Percentiles rank a stretch among this genome's conserved stretches.
phyloP scores from a whole-genome alignment of 2,888 invertebrate species.

The Trachelus troglodyta region DNA sequence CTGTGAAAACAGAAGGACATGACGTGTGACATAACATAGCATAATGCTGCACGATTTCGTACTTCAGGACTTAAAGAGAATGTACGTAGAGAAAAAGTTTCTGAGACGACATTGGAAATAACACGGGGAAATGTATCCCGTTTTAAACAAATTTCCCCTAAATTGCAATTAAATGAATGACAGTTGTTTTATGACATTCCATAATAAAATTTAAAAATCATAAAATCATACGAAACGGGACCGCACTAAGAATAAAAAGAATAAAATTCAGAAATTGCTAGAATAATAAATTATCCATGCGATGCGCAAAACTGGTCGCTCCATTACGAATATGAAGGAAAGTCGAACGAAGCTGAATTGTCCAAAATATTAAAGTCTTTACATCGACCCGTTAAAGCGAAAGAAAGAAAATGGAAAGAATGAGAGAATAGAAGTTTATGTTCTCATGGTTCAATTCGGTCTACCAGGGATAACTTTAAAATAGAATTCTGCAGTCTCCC shows the following conservation, averaged over 20 bases:
- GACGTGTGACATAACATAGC: neutral
- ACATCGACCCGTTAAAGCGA: neutral
- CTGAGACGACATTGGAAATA: no score
- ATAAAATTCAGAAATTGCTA: no score
- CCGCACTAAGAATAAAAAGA: no score
- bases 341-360: neutral
- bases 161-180: neutral
- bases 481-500: conserved; percentile 29
- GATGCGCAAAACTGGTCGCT: no score
- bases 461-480: conserved; percentile 29
- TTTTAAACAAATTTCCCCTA: neutral
- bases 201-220: no score
- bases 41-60: neutral
- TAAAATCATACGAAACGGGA: no score
- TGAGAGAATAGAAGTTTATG: neutral
- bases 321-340: no score
- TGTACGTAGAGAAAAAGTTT: neutral
- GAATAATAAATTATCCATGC: no score
- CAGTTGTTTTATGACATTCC: no score
- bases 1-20: neutral
- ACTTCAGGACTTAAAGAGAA: neutral
- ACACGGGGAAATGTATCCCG: no score
- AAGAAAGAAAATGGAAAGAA: neutral
- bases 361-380: neutral
- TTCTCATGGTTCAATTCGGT: neutral